phyloP scores from a whole-genome alignment of 2,888 invertebrate species.

The Clanis bilineata region DNA sequence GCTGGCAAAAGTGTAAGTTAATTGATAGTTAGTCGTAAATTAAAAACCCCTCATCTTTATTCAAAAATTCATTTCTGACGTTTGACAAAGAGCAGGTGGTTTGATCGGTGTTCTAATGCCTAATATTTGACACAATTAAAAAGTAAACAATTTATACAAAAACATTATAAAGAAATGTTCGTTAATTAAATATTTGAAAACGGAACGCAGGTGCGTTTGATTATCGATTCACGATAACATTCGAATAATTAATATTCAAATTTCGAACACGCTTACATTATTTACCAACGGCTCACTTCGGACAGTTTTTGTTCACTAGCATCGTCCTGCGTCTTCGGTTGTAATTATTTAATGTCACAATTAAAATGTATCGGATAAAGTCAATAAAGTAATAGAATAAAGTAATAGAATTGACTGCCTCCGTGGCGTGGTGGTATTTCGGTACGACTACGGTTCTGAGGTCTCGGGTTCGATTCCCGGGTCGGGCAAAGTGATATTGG shows the following conservation, averaged over 20 bases:
- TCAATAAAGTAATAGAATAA: too few species aligned
- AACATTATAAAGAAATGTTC: conserved; percentile 11
- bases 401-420: too few species aligned
- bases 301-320: conserved; percentile 7
- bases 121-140: conserved; percentile 7
- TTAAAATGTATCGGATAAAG: too few species aligned
- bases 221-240: conserved; percentile 35
- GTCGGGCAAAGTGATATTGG: too few species aligned
- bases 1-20: neutral
- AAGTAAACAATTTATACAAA: conserved; percentile 3
- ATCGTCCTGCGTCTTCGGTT: neutral
- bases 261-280: conserved; percentile 35
- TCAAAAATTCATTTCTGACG: neutral
- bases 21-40: neutral
- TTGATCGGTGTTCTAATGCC: conserved; percentile 9
- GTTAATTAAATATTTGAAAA: conserved; percentile 38
- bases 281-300: conserved; percentile 28
- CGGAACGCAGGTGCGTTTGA: conserved; percentile 36
- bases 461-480: too few species aligned
- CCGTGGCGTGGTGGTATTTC: too few species aligned
- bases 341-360: neutral
- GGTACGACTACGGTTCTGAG: too few species aligned
- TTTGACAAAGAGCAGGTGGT: conserved; percentile 6
- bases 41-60: neutral
- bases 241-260: conserved; percentile 34